These are phyloP conservation scores for Acanthopagrus latus DNA, from an alignment of 2,797 vertebrate species.

Conservation along the genomic window DNA sequence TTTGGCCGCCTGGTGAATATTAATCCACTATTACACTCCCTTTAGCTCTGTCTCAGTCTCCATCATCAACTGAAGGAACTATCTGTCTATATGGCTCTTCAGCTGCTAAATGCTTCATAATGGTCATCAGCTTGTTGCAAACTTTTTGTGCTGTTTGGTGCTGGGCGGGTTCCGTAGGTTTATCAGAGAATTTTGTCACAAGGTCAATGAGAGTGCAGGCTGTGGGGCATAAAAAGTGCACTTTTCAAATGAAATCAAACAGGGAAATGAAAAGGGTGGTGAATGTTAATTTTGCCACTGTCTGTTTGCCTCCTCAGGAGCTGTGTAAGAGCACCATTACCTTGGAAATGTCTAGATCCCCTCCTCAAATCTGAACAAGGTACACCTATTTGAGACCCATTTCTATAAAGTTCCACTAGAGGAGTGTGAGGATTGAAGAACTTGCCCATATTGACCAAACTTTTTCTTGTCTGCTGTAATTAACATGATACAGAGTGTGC, in stretches of 20 bases:
- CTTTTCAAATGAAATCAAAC: background rate
- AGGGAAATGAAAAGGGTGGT: background rate
- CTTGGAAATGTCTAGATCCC: background rate
- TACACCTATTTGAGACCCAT: background rate
- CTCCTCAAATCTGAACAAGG: background rate
- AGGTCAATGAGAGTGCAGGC: background rate
- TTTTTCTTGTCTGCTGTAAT: slow-evolving; percentile 22
- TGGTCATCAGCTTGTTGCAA: background rate
- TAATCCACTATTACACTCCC: background rate
- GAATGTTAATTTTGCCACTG: background rate
- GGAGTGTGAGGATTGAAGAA: background rate
- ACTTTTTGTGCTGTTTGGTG: background rate
- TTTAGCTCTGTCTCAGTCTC: background rate
- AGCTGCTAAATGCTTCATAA: too few species aligned
- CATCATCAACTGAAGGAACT: background rate
- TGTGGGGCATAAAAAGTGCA: background rate
- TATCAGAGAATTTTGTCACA: background rate
- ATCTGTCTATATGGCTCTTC: background rate
- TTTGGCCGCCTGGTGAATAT: background rate
- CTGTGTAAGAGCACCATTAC: background rate
- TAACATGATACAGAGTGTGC: slow-evolving; percentile 5
- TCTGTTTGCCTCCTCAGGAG: background rate
- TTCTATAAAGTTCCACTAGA: background rate
- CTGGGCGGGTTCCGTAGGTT: background rate
- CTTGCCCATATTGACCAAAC: slow-evolving; percentile 18